Base-by-base conservation (phyloP, 2,797 vertebrate species). In the Gymnoscopelus microlampas region DNA sequence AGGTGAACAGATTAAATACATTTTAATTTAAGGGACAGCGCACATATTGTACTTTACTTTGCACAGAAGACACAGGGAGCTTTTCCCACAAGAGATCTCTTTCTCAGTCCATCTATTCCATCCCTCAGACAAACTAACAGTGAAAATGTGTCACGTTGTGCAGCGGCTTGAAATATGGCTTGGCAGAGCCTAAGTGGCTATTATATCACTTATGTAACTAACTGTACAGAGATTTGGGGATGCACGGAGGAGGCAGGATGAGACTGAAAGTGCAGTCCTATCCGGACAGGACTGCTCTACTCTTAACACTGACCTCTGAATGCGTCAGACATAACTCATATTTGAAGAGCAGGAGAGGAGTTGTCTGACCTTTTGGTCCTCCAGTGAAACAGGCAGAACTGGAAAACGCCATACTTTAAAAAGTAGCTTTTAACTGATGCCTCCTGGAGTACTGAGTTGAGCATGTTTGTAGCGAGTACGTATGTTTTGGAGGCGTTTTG, bases 191-290 rank as follows among this genome's bases (percentile, higher is more conserved):
- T 69, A 66, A 61, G 73, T 23, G 19, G 65, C 73, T 51, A 74
- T 83, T 76, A 68, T 79, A 62, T 85, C 57, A 60, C 73, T 74
- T 66, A 66, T 59, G 78, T 44, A 66, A 44, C 26, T 62, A 51
- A 55, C 35, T 19, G 44, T 60, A 47, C 35, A 47, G 50, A 57
- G 60, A 66, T 67, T 63, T 54, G 55, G 63, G 15, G 24, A 53
- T 51, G 70, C 13, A 44, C 60, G 53, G 54, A 29, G 19, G 59
- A 74, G 66, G 44, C 39, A 50, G 51, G 55, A 26, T 53, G 24
- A 62, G 58, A 58, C 29, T 19, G 55, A 32, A 60, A 24, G 39
- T 19, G 24, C 29, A 56, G 35, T 23, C 19, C 32, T 39, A 19
- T 68, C 58, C 35, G 32, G 24, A 59, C 56, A 0, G 56, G 62